Percentiles rank a stretch among this genome's conserved stretches.
Evolutionary conservation across 1,140 invertebrate species (phyloP).

Genomic region (Chymomyza costata): DNA sequence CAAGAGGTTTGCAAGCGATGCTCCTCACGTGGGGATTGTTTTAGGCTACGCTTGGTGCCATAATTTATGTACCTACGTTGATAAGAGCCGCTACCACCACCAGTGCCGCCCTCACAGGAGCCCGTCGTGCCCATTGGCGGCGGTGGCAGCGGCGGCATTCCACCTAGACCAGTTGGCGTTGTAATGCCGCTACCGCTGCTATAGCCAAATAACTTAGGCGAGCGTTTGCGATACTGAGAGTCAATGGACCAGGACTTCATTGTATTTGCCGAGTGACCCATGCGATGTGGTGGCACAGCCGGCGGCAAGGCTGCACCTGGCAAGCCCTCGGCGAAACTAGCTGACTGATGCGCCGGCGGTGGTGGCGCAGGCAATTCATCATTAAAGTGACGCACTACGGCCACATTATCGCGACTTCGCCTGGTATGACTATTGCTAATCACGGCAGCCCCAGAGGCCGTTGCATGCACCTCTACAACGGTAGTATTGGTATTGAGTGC

Average conservation of each 20-base stretch:
- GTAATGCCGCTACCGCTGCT: constrained; percentile 73
- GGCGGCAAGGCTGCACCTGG: constrained; percentile 60
- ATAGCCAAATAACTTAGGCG: constrained; percentile 59
- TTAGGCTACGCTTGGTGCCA: constrained; percentile 66
- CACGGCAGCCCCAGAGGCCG: constrained; percentile 51
- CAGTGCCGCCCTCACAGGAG: constrained; percentile 45
- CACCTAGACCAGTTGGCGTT: constrained; percentile 76
- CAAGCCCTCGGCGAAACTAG: constrained; percentile 33
- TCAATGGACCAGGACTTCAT: constrained; percentile 89
- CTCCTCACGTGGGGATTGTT: constrained; percentile 76
- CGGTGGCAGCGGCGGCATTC: constrained; percentile 75
- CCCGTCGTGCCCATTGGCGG: constrained; percentile 15
- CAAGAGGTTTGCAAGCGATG: constrained; percentile 85
- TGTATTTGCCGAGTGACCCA: constrained; percentile 78
- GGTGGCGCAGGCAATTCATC: constrained; percentile 62
- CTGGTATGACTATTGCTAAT: constrained; percentile 52
- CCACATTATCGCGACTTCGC: constrained; percentile 60
- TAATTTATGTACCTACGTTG: constrained; percentile 75
- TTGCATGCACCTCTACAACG: constrained; percentile 60
- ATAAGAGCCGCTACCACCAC: constrained; percentile 68
- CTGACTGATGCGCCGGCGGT: constrained; percentile 46
- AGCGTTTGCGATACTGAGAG: constrained; percentile 81
- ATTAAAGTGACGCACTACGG: constrained; percentile 54
- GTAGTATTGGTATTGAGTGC: constrained; percentile 49
- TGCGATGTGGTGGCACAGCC: constrained; percentile 85